Percentiles rank a stretch among this genome's conserved stretches.
phyloP scores from a whole-genome alignment of 2,888 invertebrate species.

The Melanchra persicariae region DNA sequence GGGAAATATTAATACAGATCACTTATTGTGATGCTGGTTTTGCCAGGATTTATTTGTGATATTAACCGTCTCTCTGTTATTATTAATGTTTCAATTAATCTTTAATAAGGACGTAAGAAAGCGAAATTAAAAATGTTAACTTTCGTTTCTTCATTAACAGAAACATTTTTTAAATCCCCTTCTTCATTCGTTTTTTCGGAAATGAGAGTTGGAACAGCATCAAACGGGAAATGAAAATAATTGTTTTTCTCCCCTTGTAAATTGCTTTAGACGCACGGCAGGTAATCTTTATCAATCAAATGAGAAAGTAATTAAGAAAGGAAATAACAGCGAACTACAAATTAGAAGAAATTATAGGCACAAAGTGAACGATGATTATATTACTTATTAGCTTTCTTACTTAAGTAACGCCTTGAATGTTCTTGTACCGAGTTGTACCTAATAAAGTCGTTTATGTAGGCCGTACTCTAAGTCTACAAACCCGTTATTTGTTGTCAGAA shows the following conservation, averaged over 20 bases:
- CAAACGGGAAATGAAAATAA: constrained; percentile 57
- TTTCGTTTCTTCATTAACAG: constrained; percentile 45
- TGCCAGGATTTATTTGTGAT: constrained; percentile 36
- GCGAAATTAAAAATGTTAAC: constrained; percentile 33
- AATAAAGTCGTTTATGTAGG: neutral
- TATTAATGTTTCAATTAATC: constrained; percentile 30
- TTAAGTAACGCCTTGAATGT: neutral
- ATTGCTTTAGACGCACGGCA: constrained; percentile 47
- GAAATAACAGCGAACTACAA: constrained; percentile 46
- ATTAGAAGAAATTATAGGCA: neutral
- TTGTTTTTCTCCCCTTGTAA: constrained; percentile 58
- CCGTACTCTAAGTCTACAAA: neutral
- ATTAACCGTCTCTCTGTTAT: constrained; percentile 24
- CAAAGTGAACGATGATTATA: constrained; percentile 14
- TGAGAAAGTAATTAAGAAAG: constrained; percentile 52
- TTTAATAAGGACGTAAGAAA: constrained; percentile 5
- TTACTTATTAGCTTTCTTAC: constrained; percentile 11
- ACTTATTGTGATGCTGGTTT: constrained; percentile 22
- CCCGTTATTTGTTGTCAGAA: neutral
- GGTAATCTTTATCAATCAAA: constrained; percentile 57
- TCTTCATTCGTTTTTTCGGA: constrained; percentile 48
- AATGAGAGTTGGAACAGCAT: constrained; percentile 57
- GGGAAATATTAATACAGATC: constrained; percentile 55
- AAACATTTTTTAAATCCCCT: constrained; percentile 42
- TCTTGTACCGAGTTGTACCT: neutral